Conservation (phyloP, 2,113 vertebrate genomes). For the Eptesicus fuscus region DNA sequence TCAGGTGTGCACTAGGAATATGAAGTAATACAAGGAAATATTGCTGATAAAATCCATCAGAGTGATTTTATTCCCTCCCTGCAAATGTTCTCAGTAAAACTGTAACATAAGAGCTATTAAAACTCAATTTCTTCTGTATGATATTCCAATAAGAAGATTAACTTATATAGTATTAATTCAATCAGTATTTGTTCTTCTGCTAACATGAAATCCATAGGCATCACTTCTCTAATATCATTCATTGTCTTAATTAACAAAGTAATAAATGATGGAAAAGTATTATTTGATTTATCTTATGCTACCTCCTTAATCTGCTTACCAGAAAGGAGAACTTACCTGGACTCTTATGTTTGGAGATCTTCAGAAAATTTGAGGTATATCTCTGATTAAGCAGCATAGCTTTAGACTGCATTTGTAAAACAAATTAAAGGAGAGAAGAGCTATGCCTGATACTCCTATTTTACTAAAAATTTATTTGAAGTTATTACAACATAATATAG, state of each 20-base stretch:
- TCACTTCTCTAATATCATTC: neutral
- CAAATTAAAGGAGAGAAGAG: neutral
- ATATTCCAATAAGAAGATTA: neutral
- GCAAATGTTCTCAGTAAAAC: neutral
- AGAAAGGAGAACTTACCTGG: neutral
- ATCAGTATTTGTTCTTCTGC: neutral
- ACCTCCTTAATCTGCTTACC: neutral
- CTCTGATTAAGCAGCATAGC: neutral
- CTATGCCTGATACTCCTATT: neutral
- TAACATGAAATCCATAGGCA: neutral
- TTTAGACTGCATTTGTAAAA: neutral
- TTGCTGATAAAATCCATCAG: neutral
- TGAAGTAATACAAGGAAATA: neutral
- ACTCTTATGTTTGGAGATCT: neutral
- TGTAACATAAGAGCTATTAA: neutral
- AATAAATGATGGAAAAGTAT: neutral
- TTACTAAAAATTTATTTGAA: neutral
- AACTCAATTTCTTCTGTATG: neutral
- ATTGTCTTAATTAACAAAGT: neutral
- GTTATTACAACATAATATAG: neutral
- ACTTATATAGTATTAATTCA: neutral
- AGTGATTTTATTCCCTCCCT: neutral
- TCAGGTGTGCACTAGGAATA: neutral
- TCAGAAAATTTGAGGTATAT: neutral
- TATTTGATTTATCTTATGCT: neutral